These are phyloP conservation scores for Drosophila austrosaltans DNA, from an alignment of 2,888 invertebrate species.

Conservation along the genomic window DNA sequence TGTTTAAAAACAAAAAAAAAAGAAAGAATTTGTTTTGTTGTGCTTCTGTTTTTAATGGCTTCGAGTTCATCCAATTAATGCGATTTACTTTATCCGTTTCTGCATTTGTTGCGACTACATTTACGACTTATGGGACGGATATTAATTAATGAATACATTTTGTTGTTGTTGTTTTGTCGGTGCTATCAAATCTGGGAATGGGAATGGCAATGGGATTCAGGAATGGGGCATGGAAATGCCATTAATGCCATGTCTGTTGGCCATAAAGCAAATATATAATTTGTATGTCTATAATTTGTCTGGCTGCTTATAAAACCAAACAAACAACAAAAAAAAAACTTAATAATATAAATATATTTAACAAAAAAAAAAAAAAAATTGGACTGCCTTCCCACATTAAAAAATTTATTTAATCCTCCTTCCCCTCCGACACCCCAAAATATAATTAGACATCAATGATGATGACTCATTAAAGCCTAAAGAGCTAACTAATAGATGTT, in stretches of 20 bases:
- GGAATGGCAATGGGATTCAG: neutral
- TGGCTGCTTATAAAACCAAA: slow-evolving; percentile 13
- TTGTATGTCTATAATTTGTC: slow-evolving; percentile 43
- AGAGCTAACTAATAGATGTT: slow-evolving; percentile 69
- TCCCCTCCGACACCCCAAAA: neutral
- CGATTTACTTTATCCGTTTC: slow-evolving; percentile 46
- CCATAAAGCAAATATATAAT: slow-evolving; percentile 56
- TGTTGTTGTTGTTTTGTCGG: neutral
- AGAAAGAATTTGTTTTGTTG: slow-evolving; percentile 46
- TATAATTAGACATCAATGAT: slow-evolving; percentile 47
- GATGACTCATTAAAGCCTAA: slow-evolving; percentile 74
- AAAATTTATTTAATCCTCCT: neutral
- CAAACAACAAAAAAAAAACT: neutral
- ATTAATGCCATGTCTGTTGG: slow-evolving; percentile 64
- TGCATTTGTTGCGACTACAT: slow-evolving; percentile 42
- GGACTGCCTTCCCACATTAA: slow-evolving; percentile 7
- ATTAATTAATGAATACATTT: slow-evolving; percentile 50
- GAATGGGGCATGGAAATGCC: slow-evolving; percentile 54
- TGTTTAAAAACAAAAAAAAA: slow-evolving; percentile 15
- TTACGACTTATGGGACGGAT: slow-evolving; percentile 58
- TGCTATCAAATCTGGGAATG: slow-evolving; percentile 1
- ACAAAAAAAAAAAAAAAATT: neutral
- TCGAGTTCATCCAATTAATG: slow-evolving; percentile 55
- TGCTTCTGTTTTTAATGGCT: slow-evolving; percentile 35
- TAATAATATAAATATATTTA: neutral